Conservation (phyloP, 1,140 invertebrate genomes). For the Vanessa tameamea region DNA sequence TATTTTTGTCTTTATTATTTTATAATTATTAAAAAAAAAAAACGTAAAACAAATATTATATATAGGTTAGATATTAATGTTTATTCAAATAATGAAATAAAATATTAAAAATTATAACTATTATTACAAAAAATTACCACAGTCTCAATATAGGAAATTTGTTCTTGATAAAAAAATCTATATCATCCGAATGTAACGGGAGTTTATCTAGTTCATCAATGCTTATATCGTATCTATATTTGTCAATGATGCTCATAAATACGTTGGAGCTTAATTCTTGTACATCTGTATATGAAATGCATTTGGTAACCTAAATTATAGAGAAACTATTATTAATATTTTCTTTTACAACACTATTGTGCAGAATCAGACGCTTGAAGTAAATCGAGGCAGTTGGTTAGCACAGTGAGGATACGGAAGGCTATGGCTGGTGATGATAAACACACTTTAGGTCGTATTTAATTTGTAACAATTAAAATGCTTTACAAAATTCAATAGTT, state of each 20-base stretch:
- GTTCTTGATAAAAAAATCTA: constrained; percentile 46
- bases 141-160: constrained; percentile 56
- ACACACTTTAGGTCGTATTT: too few species aligned
- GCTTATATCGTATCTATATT: constrained; percentile 52
- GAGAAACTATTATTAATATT: not conserved
- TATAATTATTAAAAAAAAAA: too few species aligned
- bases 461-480: too few species aligned
- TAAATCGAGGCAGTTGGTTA: too few species aligned
- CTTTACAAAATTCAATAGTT: too few species aligned
- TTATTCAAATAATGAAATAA: not conserved
- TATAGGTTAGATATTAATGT: too few species aligned
- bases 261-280: constrained; percentile 28
- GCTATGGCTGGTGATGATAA: too few species aligned
- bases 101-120: not conserved
- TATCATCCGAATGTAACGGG: constrained; percentile 38
- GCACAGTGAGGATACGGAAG: too few species aligned
- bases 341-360: not conserved
- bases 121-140: constrained; percentile 34
- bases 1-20: too few species aligned
- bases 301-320: constrained; percentile 50
- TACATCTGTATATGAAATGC: constrained; percentile 34
- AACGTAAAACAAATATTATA: too few species aligned
- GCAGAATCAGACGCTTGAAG: too few species aligned
- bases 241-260: constrained; percentile 44
- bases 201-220: constrained; percentile 35